Base-by-base conservation (phyloP, 2,888 invertebrate genomes). In the Noctua janthina region DNA sequence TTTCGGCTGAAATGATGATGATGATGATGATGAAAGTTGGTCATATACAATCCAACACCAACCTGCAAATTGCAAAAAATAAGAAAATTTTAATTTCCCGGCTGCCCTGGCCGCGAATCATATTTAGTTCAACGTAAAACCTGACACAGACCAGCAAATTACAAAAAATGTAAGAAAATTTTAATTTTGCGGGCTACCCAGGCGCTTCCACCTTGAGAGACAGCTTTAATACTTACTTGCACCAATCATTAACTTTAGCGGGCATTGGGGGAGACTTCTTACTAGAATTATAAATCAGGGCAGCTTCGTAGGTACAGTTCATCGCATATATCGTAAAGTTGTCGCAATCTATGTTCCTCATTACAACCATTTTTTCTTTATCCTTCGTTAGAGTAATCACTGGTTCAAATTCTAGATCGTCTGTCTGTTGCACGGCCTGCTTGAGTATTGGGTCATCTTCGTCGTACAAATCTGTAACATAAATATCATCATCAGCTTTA, bases 181-280 rank as follows among this genome's bases (percentile, higher is more conserved):
- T 6, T 1, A 17, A 51, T 17, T 15, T 51, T 6, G 51, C 6
- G 17, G 51, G 1, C 1, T 51, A 20, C 51, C 51, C 17, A 0
- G 17, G 17, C 51, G 51, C 17, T 51, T 49, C 15, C 15, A 49
- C 54, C 20, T 54, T 20, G 20, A 17, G 5, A 39, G 39, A 39
- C 39, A 59, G 59, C 11, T 29, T 13, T 29, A 15, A 43, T 43
- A 70, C 23, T 43, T 67, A 91, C 92, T 86, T 93, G 93, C 96
- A 96, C 96, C 96, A 96, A 64, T 94, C 92, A 15, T 29, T 51
- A 15, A 96, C 87, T 82, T 94, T 95, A 0, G 90, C 86, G 0
- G 96, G 95, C 90, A 92, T 83, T 0, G 96, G 96, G 0, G 96
- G 96, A 0, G 93, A 88, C 75, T 94, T 95, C 54, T 90, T 92